Evolutionary conservation across 1,140 invertebrate genomes (phyloP), one percentile per base, ranked within the genome.

Genomic region (Drosophila sucinea): DNA sequence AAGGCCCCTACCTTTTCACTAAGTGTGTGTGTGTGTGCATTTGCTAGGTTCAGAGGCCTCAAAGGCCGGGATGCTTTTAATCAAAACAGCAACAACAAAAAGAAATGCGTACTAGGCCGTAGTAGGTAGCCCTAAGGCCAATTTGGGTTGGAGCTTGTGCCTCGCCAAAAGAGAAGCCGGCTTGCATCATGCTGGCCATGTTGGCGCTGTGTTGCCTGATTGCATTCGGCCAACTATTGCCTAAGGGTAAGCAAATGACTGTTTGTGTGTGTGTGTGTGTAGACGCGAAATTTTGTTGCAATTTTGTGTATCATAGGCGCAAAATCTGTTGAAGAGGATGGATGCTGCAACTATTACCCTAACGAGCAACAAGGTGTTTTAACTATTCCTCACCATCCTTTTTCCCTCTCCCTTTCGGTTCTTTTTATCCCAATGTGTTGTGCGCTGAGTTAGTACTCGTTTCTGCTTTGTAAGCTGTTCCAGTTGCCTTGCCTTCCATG

Each of bases 351-450:
- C 74, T 86, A 86, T 86, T 86, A 70, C 67, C 33, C 70, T 85
- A 86, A 85, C 81, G 74, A 85, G 82, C 78, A 85, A 75, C 70
- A 85, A 75, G 82, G 79, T 81, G 77, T 57, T 67, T 67, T 67
- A 70, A 47, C 67, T 41, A 33, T 41, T 38, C 54, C 29, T 35
- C 41, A 4, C 17, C n/a, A 17, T 17, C 40, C 58, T 8, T 63
- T 40, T 62, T 41, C 61, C 62, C 62, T 29, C 73, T 30, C 40
- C 27, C 35, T 56, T 41, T 27, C 40, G 11, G 35, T 11, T 30
- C n/a, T 25, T 17, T 6, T 44, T 17, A 54, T 38, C 17, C 17
- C 17, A 17, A 17, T 17, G 17, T 17, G 17, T 17, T 17, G 17
- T 17, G 17, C 17, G 41, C 25, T 41, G 29, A 30, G 44, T 27